Evolutionary conservation across 2,113 vertebrate species (phyloP), one percentile per base, ranked within the genome.

Genomic region (Ictalurus punctatus): DNA sequence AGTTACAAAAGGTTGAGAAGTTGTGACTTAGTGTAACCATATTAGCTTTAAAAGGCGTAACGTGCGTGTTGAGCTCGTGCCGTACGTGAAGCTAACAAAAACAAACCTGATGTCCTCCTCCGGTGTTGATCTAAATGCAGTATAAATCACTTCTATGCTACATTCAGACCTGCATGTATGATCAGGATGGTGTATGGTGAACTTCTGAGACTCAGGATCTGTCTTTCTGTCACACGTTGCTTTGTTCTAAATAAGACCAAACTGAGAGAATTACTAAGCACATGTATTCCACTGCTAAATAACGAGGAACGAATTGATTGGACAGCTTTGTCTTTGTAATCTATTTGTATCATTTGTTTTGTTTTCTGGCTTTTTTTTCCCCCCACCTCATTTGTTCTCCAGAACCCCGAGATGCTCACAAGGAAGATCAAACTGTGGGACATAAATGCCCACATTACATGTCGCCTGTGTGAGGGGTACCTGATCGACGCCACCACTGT

Each of bases 391-490:
- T 61, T 58, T 85, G 8, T 81, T 8, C 82, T 17, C 0, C 93
- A 99, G 98, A 97, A 96, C 96, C 97, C 98, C 96, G 98, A 99
- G 96, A 99, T 99, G 98, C 95, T 99, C 96, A 99, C 98, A 48
- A 96, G 98, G 94, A 99, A 98, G 96, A 99, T 99, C 92, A 98
- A 99, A 94, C 96, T 99, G 93, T 98, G 98, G 98, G 98, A 99
- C 94, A 99, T 99, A 95, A 99, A 99, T 78, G 98, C 97, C 96
- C 98, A 99, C 94, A 99, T 99, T 95, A 99, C 98, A 86, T 99
- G 98, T 96, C 98, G 97, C 88, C 95, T 99, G 92, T 99, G 98
- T 94, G 98, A 97, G 91, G 98, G 98, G 90, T 99, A 99, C 96
- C 96, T 99, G 96, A 99, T 99, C 37, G 98, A 99, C 54, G 98